Conservation (phyloP, 2,113 vertebrate genomes). For the Protomyctophum bolini region DNA sequence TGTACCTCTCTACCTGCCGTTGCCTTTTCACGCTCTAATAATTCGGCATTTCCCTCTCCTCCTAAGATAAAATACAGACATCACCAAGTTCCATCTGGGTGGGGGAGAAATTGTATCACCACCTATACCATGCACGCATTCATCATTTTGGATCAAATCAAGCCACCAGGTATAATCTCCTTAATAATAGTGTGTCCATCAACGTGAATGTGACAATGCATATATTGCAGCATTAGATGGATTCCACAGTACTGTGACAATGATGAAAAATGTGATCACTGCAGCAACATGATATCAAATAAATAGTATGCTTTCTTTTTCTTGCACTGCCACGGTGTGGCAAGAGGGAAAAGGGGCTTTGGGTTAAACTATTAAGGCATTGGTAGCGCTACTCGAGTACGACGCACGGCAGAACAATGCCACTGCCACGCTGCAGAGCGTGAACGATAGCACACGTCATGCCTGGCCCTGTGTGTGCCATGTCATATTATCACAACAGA, state of each 20-base stretch:
- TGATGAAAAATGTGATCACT: slow-evolving; percentile 19
- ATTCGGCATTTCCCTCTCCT: slow-evolving; percentile 61
- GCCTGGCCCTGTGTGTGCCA: slow-evolving; percentile 56
- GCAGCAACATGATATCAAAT: slow-evolving; percentile 26
- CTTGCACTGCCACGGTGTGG: not conserved
- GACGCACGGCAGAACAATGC: slow-evolving; percentile 52
- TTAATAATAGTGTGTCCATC: slow-evolving; percentile 66
- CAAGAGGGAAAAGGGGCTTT: not conserved
- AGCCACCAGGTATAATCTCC: slow-evolving; percentile 58
- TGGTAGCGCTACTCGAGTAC: slow-evolving; percentile 34
- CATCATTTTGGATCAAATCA: slow-evolving; percentile 62
- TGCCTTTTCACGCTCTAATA: slow-evolving; percentile 74
- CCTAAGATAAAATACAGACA: slow-evolving; percentile 70
- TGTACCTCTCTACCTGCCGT: slow-evolving; percentile 48
- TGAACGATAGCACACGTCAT: slow-evolving; percentile 69
- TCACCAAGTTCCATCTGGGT: slow-evolving; percentile 53
- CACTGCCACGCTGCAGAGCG: slow-evolving; percentile 45
- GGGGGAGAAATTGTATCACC: slow-evolving; percentile 60
- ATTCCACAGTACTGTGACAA: slow-evolving; percentile 11
- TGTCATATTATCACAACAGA: slow-evolving; percentile 60
- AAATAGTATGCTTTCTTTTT: slow-evolving; percentile 10
- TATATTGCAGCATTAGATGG: slow-evolving; percentile 37
- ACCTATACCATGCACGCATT: slow-evolving; percentile 51
- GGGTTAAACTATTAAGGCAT: slow-evolving; percentile 31
- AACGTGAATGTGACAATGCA: slow-evolving; percentile 44